Base-by-base conservation (phyloP, 2,113 vertebrate genomes). In the Lanius ludovicianus region DNA sequence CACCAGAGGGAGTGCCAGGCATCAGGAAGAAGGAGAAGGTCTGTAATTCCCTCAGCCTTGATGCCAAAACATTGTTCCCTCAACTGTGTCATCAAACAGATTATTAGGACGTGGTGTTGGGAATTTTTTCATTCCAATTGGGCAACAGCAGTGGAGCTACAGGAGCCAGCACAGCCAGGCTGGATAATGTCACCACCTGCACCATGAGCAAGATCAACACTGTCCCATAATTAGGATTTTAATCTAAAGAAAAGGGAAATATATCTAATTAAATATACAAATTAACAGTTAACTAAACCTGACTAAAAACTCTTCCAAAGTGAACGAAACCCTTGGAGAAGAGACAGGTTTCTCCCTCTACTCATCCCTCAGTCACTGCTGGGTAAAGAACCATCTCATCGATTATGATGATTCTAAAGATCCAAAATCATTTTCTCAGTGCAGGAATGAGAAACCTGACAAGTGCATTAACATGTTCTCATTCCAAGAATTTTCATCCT, bases 31-130 rank as follows among this genome's bases (percentile, higher is more conserved):
- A 97, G 57, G 88, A 90, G 59, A 65, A 93, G 82, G 68, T 76
- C 44, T 60, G 79, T 10, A 12, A 50, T 55, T 77, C 20, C 10
- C 56, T 57, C 49, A 21, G 67, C 53, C 37, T n/a, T 53, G 85
- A 59, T 96, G 95, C 88, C 94, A 95, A 87, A 81, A 78, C 56
- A 63, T 14, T 74, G 76, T 13, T 84, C 35, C 10, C 56, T 41
- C 33, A 63, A 63, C 60, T 60, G 53, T 65, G 92, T 64, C 96
- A 93, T 64, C 78, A 37, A 68, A 64, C 37, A 63, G 24, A 39
- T 80, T 16, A 87, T 91, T 83, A 42, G 63, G 47, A 13, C 71
- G 18, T 6, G 42, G 17, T 6, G 7, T 3, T 74, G 75, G 81
- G 93, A 95, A 90, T 84, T 41, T 2, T 4, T 19, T 46, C 30